These are phyloP conservation scores for Eupeodes luniger DNA, from an alignment of 2,888 invertebrate species.

Conservation along the genomic window DNA sequence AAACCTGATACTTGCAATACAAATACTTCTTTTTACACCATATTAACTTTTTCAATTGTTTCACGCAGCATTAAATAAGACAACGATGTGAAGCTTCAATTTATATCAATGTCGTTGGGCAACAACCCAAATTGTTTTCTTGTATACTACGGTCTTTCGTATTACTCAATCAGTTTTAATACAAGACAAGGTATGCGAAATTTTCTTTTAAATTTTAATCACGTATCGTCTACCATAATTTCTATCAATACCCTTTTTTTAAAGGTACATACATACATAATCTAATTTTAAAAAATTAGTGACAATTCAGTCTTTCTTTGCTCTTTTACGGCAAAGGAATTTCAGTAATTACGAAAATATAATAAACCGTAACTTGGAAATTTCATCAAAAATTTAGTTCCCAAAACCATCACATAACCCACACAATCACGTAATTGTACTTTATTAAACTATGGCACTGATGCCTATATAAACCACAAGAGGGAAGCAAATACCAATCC, in stretches of 20 bases:
- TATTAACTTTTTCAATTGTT: conserved; percentile 41
- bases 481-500: background rate
- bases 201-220: conserved; percentile 6
- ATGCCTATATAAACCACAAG: conserved; percentile 14
- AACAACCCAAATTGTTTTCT: conserved; percentile 6
- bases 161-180: conserved; percentile 2
- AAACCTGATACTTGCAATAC: background rate
- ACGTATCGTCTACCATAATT: background rate
- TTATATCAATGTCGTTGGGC: conserved; percentile 31
- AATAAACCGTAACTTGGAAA: background rate
- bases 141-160: background rate
- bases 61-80: conserved; percentile 25
- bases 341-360: background rate
- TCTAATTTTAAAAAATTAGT: conserved; percentile 15
- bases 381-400: conserved; percentile 21
- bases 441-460: conserved; percentile 2
- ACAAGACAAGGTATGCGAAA: background rate
- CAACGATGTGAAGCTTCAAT: conserved; percentile 23
- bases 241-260: background rate
- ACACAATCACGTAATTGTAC: conserved; percentile 44
- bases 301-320: background rate
- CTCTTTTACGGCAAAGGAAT: background rate
- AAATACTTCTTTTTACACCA: conserved; percentile 4
- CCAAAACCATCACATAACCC: conserved; percentile 17
- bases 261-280: background rate